Conservation (phyloP, 2,888 invertebrate genomes). For the Helleia helle region DNA sequence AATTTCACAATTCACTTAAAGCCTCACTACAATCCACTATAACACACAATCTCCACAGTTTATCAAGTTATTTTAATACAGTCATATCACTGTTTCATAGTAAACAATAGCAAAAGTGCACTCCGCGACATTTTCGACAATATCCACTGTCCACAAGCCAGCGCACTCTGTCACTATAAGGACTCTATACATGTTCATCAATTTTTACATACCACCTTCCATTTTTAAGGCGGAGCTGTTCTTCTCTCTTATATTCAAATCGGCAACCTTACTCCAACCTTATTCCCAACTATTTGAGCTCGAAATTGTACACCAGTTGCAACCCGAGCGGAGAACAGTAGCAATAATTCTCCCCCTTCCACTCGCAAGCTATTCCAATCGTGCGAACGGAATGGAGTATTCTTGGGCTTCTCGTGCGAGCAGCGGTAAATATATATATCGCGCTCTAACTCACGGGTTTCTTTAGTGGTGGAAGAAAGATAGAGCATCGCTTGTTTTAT, state of each 20-base stretch:
- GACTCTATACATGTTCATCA: conserved; percentile 74
- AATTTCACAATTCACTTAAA: no score
- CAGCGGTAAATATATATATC: conserved; percentile 27
- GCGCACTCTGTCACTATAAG: conserved; percentile 73
- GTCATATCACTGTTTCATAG: conserved; percentile 70
- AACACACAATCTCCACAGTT: conserved; percentile 18
- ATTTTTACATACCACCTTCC: conserved; percentile 75
- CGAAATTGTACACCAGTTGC: conserved; percentile 18
- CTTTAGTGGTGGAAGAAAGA: conserved; percentile 36
- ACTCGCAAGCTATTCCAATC: conserved; percentile 30
- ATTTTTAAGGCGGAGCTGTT: conserved; percentile 74
- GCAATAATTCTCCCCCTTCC: conserved; percentile 50
- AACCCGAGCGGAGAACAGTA: conserved; percentile 38
- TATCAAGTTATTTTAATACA: conserved; percentile 52
- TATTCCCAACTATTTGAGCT: not conserved
- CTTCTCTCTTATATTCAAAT: conserved; percentile 39
- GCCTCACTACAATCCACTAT: conserved; percentile 21
- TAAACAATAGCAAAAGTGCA: conserved; percentile 63
- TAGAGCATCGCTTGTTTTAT: conserved; percentile 14
- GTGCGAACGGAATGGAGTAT: conserved; percentile 50
- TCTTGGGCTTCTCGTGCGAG: conserved; percentile 23
- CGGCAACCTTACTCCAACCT: conserved; percentile 23
- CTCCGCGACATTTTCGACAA: conserved; percentile 69
- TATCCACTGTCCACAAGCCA: conserved; percentile 71
- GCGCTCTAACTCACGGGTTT: conserved; percentile 31